Base-by-base conservation (phyloP, 2,888 invertebrate species). In the Oscheius onirici region DNA sequence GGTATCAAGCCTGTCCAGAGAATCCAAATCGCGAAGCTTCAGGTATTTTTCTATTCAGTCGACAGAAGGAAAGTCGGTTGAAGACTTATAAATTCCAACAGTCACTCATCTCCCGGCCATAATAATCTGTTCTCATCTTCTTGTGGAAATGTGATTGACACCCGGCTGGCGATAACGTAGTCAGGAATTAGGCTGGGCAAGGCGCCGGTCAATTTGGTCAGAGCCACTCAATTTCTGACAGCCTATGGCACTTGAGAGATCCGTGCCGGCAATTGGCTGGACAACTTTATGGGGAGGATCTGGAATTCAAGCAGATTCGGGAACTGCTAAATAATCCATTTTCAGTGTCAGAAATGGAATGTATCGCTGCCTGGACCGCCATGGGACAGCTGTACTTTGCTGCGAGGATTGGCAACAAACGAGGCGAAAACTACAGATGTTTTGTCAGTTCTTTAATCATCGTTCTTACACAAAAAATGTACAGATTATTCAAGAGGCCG, bases 1-100 rank as follows among this genome's bases (percentile, higher is more conserved):
- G 75, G 34, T 78, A 75, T 67, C 76, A 78, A 44, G 76, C 78
- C 0, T 78, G 78, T 66, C 78, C 78, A 3, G 78, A 78, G 61
- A 74, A 75, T 54, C 78, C 78, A 17, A 75, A 76, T 46, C 28
- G 76, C 43, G 78, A 78, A 46, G 69, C 76, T 17, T 60, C 72
- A 34, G 72, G 72, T 72, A 58, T 46, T 60, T 60, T 60, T 22
- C 5, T 15, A 10, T 24, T 17, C 20, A 24, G 8, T n/a, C n/a
- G n/a, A n/a, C n/a, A n/a, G n/a, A n/a, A n/a, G n/a, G n/a, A n/a
- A n/a, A n/a, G n/a, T n/a, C n/a, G n/a, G n/a, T n/a, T n/a, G n/a
- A n/a, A 34, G 8, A 34, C 34, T 34, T 34, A 34, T 34, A 34
- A 34, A 34, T 34, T 34, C 34, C 34, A 6, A 34, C 34, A 34